Conservation (phyloP, 2,888 invertebrate genomes). For the Anodontia alba region DNA sequence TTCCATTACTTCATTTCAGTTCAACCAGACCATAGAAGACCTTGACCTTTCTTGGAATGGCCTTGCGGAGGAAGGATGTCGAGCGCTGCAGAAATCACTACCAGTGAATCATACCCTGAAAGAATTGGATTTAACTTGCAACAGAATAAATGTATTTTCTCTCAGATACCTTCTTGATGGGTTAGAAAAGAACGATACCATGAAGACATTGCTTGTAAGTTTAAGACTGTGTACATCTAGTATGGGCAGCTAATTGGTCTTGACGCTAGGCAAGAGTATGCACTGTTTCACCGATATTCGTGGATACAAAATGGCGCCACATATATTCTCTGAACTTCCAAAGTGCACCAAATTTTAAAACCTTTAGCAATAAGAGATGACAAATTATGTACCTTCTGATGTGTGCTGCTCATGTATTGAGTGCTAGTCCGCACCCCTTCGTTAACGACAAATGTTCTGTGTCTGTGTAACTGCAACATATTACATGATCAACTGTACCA, state of each 20-base stretch:
- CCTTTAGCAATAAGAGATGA: too few species aligned
- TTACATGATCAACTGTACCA: too few species aligned
- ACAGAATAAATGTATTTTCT: conserved; percentile 53
- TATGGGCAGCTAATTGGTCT: not conserved
- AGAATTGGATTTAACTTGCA: conserved; percentile 57
- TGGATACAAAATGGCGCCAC: too few species aligned
- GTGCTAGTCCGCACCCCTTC: too few species aligned
- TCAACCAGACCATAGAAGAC: conserved; percentile 59
- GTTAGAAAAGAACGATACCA: conserved; percentile 55
- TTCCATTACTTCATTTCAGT: conserved; percentile 49
- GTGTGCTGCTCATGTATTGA: too few species aligned
- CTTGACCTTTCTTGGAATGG: conserved; percentile 67
- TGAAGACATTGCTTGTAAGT: conserved; percentile 55
- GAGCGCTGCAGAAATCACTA: conserved; percentile 49
- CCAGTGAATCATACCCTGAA: conserved; percentile 59
- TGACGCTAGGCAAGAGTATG: too few species aligned
- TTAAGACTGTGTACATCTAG: not conserved
- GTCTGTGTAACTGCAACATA: too few species aligned
- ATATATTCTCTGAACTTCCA: too few species aligned
- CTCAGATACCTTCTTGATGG: conserved; percentile 58
- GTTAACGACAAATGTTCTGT: too few species aligned
- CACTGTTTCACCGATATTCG: too few species aligned
- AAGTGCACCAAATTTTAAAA: too few species aligned
- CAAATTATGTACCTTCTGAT: too few species aligned
- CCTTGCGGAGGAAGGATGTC: conserved; percentile 59